Evolutionary conservation across 2,113 vertebrate genomes (phyloP), one percentile per base, ranked within the genome.

Genomic region (Triplophysa tibetana): DNA sequence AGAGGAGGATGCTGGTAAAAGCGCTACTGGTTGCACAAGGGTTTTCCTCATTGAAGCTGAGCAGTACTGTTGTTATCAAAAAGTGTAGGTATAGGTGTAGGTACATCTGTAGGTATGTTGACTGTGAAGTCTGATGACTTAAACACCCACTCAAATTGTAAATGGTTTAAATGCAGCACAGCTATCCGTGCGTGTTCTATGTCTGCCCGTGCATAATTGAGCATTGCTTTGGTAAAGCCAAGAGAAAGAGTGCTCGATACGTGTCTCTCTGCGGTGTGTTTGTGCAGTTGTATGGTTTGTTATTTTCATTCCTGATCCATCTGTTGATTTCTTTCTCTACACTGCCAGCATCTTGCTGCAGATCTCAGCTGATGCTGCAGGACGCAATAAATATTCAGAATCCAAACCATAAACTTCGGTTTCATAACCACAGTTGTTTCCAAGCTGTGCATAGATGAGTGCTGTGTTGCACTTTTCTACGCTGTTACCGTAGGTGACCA

Each of bases 381-480:
- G 86, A 78, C 56, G 80, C 85, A 85, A 78, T 83, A 86, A 85
- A 84, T 82, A 85, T 48, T 67, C 79, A 85, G 84, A 83, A 88
- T 89, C 80, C 85, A 73, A 89, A 86, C 85, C 85, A 82, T 45
- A 85, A 86, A 89, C 86, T 84, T 86, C 81, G 5, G 54, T 41
- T 73, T 24, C 82, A 87, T 87, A 76, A 38, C 61, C 81, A 78
- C 54, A 56, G 61, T 75, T 1, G 41, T 68, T 79, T 86, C 79
- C 81, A 86, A 75, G 83, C 77, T 85, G 83, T 87, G 79, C 85
- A 75, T 76, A 64, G 87, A 89, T 89, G 89, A 24, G 24, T 24
- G 24, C 24, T 91, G 88, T 90, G 88, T 83, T 83, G 16, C 8
- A 14, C 7, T 23, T 66, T 56, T 65, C 58, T 43, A 21, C 29